Base-by-base conservation (phyloP, 2,113 vertebrate species). In the Ctenomys sociabilis region DNA sequence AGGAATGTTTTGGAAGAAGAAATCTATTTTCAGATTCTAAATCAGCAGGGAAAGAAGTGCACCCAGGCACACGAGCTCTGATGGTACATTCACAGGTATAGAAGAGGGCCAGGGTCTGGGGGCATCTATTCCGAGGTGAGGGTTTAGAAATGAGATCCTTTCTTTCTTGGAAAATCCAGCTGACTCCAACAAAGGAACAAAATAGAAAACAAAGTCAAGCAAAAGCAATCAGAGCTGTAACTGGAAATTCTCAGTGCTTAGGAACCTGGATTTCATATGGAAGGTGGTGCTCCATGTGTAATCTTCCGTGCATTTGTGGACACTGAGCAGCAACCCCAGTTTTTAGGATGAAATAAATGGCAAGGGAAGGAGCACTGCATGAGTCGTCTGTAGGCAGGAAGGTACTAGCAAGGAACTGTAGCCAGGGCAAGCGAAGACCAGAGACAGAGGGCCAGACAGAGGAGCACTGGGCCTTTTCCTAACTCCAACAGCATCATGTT, bases 1-100 rank as follows among this genome's bases (percentile, higher is more conserved):
- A 98, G 90, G 94, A 97, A 45, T 97, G 87, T 95, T 98, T 98
- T 98, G 94, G 85, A 97, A 98, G 85, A 57, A 97, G 96, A 90
- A 52, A 52, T 96, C 94, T 98, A 97, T 98, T 94, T 98, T 78
- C 88, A 97, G 84, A 86, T 96, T 96, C 80, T 75, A 92, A 96
- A 96, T 90, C 93, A 94, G 52, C 43, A 96, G 92, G 75, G 91
- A 90, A 97, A 97, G 91, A 95, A 96, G 13, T 40, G 61, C 91
- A 35, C 75, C 22, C 7, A 68, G 93, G 35, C 80, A 96, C 63
- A 93, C 35, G 73, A 75, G 43, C 80, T 95, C 97, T 77, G 96
- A 70, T 26, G 52, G 32, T 49, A 26, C 93, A 35, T 10, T 12
- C 0, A 49, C 77, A 93, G 94, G 77, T 80, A 49, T 0, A 8